Evolutionary conservation across 2,113 vertebrate species (phyloP), one percentile per base, ranked within the genome.

Genomic region (Calyptommatus sinebrachiatus): DNA sequence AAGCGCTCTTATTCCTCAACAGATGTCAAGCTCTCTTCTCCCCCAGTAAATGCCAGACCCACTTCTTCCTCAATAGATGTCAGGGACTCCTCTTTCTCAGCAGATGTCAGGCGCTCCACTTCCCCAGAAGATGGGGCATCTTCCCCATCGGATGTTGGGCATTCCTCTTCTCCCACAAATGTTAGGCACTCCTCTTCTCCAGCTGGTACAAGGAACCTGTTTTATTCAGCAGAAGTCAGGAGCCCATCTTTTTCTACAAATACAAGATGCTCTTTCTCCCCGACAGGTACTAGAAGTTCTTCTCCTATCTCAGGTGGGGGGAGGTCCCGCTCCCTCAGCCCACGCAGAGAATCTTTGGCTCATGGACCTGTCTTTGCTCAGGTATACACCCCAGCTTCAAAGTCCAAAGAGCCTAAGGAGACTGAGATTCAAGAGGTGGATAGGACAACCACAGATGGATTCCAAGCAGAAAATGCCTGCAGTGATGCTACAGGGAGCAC

Each of bases 301-400:
- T 1, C 61, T 28, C 50, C 11, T 46, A 69, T 18, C 5, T 31
- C 70, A 26, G 21, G 9, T 8, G 77, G n/a, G 4, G n/a, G 18
- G n/a, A 28, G 3, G 11, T 67, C 89, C 0, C 11, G 73, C 53
- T 68, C 90, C 5, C 0, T 1, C 77, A 65, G 7, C 48, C 45
- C 48, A 65, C 76, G 9, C 41, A 86, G 65, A 65, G 91, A 80
- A 66, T 91, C 91, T 61, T 14, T 91, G 5, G 77, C 92, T 2
- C 95, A 95, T 0, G 84, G 90, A 1, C 95, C 95, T 57, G 46
- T 95, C 79, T 95, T 94, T 85, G 92, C 95, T 1, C 93, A 90
- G 87, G 91, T 93, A 5, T 95, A 92, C 7, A 86, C 81, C 7
- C 91, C 88, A 0, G 68, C 81, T 1, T 82, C 84, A 73, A 86